Base-by-base conservation (phyloP, 2,888 invertebrate species). In the Lithophane leautieri region DNA sequence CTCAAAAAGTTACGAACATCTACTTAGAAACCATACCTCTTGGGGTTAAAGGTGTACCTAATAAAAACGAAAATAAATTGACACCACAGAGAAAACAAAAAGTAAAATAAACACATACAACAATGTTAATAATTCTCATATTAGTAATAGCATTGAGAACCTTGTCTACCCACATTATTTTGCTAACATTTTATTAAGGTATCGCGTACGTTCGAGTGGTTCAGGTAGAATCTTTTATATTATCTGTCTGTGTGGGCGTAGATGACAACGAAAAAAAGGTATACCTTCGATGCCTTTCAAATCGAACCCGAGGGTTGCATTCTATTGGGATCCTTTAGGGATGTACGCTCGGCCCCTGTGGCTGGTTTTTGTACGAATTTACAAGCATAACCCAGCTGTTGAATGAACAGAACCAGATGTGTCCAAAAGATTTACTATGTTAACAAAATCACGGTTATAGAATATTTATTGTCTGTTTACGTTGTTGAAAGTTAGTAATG, bases 341-440 rank as follows among this genome's bases (percentile, higher is more conserved):
- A 88, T 85, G 85, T 83, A 80, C 82, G 69, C 14, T 61, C 56
- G 75, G 87, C 52, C 65, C 73, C 69, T 54, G 82, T 68, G 85
- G 83, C 86, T 89, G 85, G 86, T 89, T 90, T 92, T 92, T 91
- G 88, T 87, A 86, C 79, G 67, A 87, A 85, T 86, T 82, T 83
- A 88, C 84, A 82, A 87, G 76, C 79, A 80, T 81, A 82, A 81
- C 87, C 85, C 92, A 91, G 91, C 92, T 92, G 93, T 91, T 89
- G 90, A 91, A 90, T 89, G 88, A 88, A 85, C 84, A 79, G 79
- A 86, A 90, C 91, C 94, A 94, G 93, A 94, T 93, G 93, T 80
- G 89, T 75, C 83, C 71, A 76, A 73, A 80, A 81, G 79, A 86
- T 86, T 84, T 85, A 86, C 85, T 79, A 71, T 83, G 78, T 79